Evolutionary conservation across 2,113 vertebrate species (phyloP).

Genomic region (Odontophorus gujanensis): DNA sequence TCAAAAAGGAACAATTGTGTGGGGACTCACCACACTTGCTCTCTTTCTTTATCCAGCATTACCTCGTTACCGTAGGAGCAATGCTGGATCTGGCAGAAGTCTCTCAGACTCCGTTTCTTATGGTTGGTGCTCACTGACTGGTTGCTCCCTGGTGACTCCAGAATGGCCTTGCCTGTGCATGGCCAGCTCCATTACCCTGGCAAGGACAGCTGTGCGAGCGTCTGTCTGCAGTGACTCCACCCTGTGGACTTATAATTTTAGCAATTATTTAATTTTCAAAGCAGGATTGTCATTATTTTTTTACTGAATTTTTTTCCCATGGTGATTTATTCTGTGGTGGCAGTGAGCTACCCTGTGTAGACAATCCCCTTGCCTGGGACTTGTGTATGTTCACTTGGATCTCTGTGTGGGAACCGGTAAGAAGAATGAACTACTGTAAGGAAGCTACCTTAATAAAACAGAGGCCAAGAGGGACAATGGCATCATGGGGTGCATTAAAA

Average conservation of each 20-base stretch:
- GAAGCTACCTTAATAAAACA: neutral
- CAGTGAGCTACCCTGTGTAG: neutral
- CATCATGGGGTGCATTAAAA: no score
- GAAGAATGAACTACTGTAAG: neutral
- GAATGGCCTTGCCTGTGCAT: neutral
- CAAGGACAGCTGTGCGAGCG: neutral
- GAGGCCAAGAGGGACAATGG: no score
- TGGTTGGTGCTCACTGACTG: neutral
- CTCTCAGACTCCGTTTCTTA: neutral
- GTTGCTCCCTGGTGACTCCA: neutral
- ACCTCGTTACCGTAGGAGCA: neutral
- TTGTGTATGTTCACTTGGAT: neutral
- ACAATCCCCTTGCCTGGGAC: neutral
- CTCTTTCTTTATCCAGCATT: neutral
- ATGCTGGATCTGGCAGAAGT: neutral
- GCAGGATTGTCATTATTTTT: neutral
- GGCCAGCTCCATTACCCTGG: neutral
- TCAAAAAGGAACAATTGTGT: neutral
- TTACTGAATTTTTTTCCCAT: slow-evolving; percentile 8
- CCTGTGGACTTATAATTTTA: slow-evolving; percentile 3
- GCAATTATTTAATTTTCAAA: slow-evolving; percentile 31
- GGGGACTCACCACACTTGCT: neutral
- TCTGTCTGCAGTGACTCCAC: neutral
- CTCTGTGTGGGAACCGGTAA: neutral
- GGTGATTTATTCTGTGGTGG: neutral